Conservation (phyloP, 2,888 invertebrate genomes). For the Eupithecia pulchellata region DNA sequence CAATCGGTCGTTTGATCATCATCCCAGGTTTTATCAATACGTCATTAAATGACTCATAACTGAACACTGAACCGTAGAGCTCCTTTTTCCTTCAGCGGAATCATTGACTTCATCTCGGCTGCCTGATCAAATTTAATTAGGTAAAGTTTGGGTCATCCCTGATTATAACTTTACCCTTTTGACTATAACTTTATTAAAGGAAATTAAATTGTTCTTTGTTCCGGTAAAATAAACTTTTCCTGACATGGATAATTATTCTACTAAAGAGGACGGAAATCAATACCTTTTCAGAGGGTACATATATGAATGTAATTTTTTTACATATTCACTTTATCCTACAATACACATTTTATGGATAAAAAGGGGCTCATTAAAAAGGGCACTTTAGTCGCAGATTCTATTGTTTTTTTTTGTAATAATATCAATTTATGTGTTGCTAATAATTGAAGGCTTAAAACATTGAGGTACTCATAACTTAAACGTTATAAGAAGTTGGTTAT, state of each 20-base stretch:
- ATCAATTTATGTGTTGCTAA: too few species aligned
- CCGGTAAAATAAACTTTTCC: constrained; percentile 8
- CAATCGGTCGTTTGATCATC: background rate
- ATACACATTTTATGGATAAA: background rate
- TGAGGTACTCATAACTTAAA: too few species aligned
- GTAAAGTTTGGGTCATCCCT: constrained; percentile 30
- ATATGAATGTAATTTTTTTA: background rate
- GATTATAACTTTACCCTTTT: constrained; percentile 21
- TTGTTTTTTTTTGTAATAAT: too few species aligned
- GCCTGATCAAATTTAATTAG: constrained; percentile 39
- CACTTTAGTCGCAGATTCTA: too few species aligned
- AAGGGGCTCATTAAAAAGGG: background rate
- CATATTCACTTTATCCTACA: background rate
- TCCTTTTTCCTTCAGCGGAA: constrained; percentile 14
- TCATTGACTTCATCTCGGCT: constrained; percentile 28
- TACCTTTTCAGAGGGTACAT: background rate
- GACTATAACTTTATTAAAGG: constrained; percentile 24
- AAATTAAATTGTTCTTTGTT: constrained; percentile 15
- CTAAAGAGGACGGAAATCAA: background rate
- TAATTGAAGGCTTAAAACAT: too few species aligned
- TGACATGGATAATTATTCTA: constrained; percentile 9
- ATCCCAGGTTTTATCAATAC: background rate
- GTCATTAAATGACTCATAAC: background rate
- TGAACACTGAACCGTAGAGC: background rate
- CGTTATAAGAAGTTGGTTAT: too few species aligned